These are phyloP conservation scores for Scortum barcoo DNA, from an alignment of 2,113 vertebrate genomes.

Conservation along the genomic window DNA sequence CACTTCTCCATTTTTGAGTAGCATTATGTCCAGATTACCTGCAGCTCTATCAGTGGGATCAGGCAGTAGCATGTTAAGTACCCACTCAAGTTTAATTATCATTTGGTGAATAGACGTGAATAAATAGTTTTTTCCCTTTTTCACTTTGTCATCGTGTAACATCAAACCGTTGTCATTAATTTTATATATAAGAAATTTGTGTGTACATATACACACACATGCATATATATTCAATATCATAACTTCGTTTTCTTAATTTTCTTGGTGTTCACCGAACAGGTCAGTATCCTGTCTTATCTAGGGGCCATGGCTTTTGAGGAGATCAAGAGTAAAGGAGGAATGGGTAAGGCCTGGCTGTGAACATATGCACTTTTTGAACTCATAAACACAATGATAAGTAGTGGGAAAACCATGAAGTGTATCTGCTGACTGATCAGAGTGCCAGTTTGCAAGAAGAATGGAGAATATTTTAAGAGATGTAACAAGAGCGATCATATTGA, in stretches of 20 bases:
- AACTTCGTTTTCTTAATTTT: not conserved
- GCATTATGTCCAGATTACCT: not conserved
- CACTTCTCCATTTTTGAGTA: slow-evolving; percentile 4
- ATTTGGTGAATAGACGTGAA: too few relatives aligned
- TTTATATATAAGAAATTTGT: not conserved
- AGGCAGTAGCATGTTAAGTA: not conserved
- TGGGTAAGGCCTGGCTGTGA: slow-evolving; percentile 59
- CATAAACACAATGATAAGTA: not conserved
- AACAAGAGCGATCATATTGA: not conserved
- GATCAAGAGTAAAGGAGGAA: slow-evolving; percentile 81
- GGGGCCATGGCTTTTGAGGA: slow-evolving; percentile 84
- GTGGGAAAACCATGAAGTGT: too few relatives aligned
- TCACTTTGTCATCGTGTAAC: not conserved
- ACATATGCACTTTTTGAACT: not conserved
- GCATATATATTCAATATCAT: not conserved
- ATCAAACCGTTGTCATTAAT: too few relatives aligned
- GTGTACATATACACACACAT: too few relatives aligned
- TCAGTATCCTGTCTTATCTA: slow-evolving; percentile 25
- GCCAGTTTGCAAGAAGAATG: too few relatives aligned
- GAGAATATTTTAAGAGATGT: not conserved
- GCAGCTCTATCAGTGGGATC: not conserved
- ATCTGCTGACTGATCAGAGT: too few relatives aligned
- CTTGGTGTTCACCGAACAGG: slow-evolving; percentile 33
- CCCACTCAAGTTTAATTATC: not conserved
- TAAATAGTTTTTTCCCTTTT: too few relatives aligned